A percentile compares a stretch with the other conserved stretches of the same genome.
Conservation (phyloP, 2,888 invertebrate genomes). For the Dolichopus griseipennis region DNA sequence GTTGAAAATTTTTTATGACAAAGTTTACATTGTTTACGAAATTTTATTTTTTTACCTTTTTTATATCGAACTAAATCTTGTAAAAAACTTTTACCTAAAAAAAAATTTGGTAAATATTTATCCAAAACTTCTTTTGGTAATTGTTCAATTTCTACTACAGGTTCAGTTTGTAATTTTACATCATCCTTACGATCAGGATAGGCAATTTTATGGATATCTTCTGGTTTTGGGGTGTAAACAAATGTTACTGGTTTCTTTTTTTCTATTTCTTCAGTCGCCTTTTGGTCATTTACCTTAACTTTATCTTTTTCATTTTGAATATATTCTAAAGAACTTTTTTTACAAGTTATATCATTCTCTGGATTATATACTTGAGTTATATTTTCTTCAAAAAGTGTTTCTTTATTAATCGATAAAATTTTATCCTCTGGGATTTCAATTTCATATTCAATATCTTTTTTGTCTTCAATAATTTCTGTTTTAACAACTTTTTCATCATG, state of each 20-base stretch:
- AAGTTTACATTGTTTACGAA: not conserved
- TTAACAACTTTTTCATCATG: too few relatives aligned
- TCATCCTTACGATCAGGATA: not conserved
- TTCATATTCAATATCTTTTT: too few relatives aligned
- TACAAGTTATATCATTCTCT: not conserved
- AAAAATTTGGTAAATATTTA: not conserved
- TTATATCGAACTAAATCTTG: not conserved
- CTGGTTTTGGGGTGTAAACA: not conserved
- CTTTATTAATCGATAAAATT: not conserved
- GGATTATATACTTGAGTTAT: not conserved
- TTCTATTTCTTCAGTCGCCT: not conserved
- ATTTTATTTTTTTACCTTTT: not conserved
- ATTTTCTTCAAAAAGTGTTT: not conserved
- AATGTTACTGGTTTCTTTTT: not conserved
- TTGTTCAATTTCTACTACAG: not conserved
- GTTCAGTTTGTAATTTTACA: not conserved
- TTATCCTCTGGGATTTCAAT: too few relatives aligned
- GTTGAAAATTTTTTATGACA: not conserved
- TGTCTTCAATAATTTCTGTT: too few relatives aligned
- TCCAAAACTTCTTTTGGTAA: not conserved
- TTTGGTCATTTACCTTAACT: not conserved
- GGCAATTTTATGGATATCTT: not conserved
- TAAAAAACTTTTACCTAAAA: not conserved
- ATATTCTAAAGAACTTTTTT: not conserved
- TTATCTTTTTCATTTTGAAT: not conserved